Evolutionary conservation across 1,140 invertebrate species (phyloP).

Genomic region (Pygmarrhopalites habei): DNA sequence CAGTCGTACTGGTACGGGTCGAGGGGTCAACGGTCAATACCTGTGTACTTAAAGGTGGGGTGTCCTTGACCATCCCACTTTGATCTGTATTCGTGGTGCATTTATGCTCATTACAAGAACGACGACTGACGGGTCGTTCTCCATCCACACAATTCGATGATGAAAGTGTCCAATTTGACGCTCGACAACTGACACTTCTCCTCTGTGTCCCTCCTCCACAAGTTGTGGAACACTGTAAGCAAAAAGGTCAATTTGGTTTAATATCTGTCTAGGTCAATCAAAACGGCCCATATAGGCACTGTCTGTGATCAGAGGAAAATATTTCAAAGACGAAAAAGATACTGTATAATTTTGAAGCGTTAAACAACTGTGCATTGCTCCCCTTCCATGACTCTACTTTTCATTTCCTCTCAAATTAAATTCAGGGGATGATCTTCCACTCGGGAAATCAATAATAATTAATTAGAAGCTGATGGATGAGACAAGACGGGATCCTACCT

Average conservation of each 20-base stretch:
- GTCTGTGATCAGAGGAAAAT: not conserved
- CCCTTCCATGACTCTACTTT: too few relatives aligned
- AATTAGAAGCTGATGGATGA: too few relatives aligned
- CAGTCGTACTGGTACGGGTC: slow-evolving; percentile 12
- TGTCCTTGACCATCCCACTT: slow-evolving; percentile 29
- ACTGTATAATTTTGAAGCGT: too few relatives aligned
- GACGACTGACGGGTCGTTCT: slow-evolving; percentile 49
- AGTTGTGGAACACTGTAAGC: slow-evolving; percentile 53
- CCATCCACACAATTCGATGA: slow-evolving; percentile 50
- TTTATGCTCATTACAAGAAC: slow-evolving; percentile 55
- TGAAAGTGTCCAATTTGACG: slow-evolving; percentile 48
- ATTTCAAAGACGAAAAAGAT: too few relatives aligned
- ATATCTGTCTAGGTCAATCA: not conserved
- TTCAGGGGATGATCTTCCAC: too few relatives aligned
- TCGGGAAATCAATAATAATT: too few relatives aligned
- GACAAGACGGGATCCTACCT: too few relatives aligned
- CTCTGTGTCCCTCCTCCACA: slow-evolving; percentile 57
- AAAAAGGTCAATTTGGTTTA: too few relatives aligned
- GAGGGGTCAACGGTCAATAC: not conserved
- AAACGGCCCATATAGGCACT: not conserved
- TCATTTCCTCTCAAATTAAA: too few relatives aligned
- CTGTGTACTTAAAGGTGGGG: not conserved
- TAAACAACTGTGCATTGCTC: too few relatives aligned
- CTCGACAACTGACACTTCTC: slow-evolving; percentile 51
- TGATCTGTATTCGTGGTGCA: slow-evolving; percentile 43